A percentile compares a stretch with the other conserved stretches of the same genome.
These are phyloP conservation scores for Chaenocephalus aceratus DNA, from an alignment of 2,113 vertebrate species.

Conservation along the genomic window DNA sequence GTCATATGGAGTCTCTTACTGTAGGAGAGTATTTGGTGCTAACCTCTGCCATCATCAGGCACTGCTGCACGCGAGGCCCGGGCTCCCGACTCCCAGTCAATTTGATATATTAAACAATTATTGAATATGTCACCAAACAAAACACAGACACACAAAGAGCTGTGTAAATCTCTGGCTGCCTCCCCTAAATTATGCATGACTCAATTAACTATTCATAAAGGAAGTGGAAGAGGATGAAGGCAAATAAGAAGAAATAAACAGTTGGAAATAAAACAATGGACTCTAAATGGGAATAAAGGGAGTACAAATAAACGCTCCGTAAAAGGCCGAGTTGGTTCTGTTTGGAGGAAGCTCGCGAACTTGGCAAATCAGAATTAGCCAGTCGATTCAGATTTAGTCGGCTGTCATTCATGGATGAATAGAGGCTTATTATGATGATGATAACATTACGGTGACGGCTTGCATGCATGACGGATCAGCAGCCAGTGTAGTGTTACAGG, in stretches of 20 bases:
- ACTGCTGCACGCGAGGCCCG: constrained; percentile 27
- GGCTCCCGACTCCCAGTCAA: constrained; percentile 75
- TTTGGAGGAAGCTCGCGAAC: constrained; percentile 52
- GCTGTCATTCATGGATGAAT: constrained; percentile 74
- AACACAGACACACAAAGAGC: constrained; percentile 79
- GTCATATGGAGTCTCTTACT: constrained; percentile 24
- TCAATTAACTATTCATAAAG: constrained; percentile 79
- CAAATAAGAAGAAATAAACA: constrained; percentile 27
- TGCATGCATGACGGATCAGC: constrained; percentile 62
- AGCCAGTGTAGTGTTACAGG: constrained; percentile 41
- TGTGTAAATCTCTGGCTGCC: constrained; percentile 78
- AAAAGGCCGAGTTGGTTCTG: constrained; percentile 36
- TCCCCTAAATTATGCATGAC: constrained; percentile 80
- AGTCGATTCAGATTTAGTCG: constrained; percentile 68
- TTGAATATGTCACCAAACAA: constrained; percentile 84
- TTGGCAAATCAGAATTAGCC: constrained; percentile 70
- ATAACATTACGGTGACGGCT: constrained; percentile 56
- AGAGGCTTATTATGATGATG: constrained; percentile 68
- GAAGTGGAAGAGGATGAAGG: constrained; percentile 57
- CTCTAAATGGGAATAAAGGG: constrained; percentile 50
- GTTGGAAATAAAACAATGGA: constrained; percentile 70
- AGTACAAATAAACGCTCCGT: constrained; percentile 49
- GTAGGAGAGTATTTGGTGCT: constrained; percentile 41
- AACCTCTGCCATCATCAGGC: constrained; percentile 55
- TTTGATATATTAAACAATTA: constrained; percentile 86